Percentiles rank a stretch among this genome's conserved stretches.
These are phyloP conservation scores for Lucilia cuprina DNA, from an alignment of 1,140 invertebrate genomes.

Conservation along the genomic window DNA sequence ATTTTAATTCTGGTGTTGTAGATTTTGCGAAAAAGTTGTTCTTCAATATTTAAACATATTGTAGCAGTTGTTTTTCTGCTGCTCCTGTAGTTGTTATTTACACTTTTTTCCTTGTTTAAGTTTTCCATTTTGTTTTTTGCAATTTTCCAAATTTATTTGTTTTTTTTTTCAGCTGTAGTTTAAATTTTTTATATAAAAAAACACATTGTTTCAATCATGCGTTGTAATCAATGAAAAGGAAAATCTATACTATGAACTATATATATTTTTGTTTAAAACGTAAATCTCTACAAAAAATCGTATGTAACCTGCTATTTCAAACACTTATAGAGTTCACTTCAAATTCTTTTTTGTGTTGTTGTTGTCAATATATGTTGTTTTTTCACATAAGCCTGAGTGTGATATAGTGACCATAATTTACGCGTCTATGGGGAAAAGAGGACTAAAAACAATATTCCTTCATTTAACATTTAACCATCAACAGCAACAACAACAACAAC, in stretches of 20 bases:
- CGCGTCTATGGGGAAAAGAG: not conserved
- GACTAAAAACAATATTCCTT: not conserved
- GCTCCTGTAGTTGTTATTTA: not conserved
- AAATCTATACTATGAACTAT: not conserved
- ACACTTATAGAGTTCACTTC: not conserved
- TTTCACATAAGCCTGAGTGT: not conserved
- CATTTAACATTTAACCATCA: not conserved
- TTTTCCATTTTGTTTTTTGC: not conserved
- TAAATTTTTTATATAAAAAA: not conserved
- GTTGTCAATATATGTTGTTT: not conserved
- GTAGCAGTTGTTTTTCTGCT: not conserved
- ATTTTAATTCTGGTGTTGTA: not conserved
- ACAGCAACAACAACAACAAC: not conserved
- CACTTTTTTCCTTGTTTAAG: not conserved
- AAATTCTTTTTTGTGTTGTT: not conserved
- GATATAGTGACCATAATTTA: not conserved
- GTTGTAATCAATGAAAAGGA: conserved; percentile 9
- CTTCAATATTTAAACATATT: not conserved
- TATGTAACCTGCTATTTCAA: not conserved
- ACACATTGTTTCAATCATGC: not conserved
- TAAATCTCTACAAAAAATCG: not conserved
- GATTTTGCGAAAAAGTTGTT: not conserved
- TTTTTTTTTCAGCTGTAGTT: not conserved
- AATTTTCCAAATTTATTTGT: not conserved
- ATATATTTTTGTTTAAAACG: not conserved